A percentile compares a stretch with the other conserved stretches of the same genome.
Evolutionary conservation across 2,113 vertebrate species (phyloP).

Genomic region (Cavia aperea): DNA sequence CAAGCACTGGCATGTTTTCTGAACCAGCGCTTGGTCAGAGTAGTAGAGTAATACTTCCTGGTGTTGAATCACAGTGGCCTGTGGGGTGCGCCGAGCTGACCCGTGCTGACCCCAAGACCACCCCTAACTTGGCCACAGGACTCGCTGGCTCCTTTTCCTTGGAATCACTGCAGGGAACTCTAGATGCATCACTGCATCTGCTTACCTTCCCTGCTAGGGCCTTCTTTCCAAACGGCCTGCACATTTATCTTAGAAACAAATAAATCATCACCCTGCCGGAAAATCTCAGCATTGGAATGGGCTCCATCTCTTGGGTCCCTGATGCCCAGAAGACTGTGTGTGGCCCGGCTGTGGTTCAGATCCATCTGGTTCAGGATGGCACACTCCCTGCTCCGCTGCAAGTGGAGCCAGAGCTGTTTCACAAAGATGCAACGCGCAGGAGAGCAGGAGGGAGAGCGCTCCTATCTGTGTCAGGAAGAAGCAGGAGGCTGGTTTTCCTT

Average conservation of each 20-base stretch:
- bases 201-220: rapidly evolving
- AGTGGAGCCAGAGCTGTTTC: conserved; percentile 78
- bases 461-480: conserved; percentile 46
- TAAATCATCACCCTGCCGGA: not conserved
- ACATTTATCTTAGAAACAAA: not conserved
- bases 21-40: not conserved
- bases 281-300: not conserved
- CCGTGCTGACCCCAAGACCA: no score
- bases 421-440: conserved; percentile 52
- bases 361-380: conserved; percentile 46
- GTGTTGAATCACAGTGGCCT: not conserved
- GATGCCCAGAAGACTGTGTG: rapidly evolving
- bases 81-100: not conserved
- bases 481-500: conserved; percentile 52
- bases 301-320: not conserved
- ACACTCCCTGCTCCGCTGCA: conserved; percentile 67
- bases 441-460: conserved; percentile 38
- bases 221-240: not conserved
- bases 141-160: no score
- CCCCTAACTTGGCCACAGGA: no score
- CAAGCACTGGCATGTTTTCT: not conserved
- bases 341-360: not conserved
- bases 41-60: not conserved
- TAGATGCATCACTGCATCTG: not conserved
- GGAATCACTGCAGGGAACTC: not conserved